Conservation (phyloP, 2,888 invertebrate genomes). For the Horisme vitalbata region DNA sequence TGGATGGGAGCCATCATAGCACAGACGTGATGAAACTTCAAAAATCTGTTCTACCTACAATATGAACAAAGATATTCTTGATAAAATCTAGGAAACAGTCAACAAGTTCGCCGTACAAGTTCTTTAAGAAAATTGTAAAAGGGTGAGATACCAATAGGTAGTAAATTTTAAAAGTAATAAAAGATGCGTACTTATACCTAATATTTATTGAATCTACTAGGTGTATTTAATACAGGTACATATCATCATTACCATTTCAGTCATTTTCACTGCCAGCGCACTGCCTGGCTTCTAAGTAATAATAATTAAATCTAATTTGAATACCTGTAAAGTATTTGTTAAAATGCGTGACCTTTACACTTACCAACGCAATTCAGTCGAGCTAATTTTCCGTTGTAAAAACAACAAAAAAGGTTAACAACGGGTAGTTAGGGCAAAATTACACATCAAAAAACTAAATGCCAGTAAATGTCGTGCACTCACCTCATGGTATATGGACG, state of each 20-base stretch:
- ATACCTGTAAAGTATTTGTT: conserved; percentile 14
- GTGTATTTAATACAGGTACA: too few relatives aligned
- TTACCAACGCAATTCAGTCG: conserved; percentile 29
- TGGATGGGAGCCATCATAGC: conserved; percentile 36
- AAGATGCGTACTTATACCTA: too few relatives aligned
- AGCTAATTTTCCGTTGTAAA: conserved; percentile 23
- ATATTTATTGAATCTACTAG: too few relatives aligned
- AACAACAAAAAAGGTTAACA: conserved; percentile 33
- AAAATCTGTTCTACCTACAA: neutral
- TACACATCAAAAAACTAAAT: conserved; percentile 71
- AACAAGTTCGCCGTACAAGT: too few relatives aligned
- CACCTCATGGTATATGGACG: conserved; percentile 76
- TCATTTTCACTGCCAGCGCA: too few relatives aligned
- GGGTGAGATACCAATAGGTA: too few relatives aligned
- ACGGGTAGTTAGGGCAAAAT: conserved; percentile 51
- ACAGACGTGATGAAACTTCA: conserved; percentile 26
- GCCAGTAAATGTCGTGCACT: conserved; percentile 76
- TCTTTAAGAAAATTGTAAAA: too few relatives aligned
- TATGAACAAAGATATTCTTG: too few relatives aligned
- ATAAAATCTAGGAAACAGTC: neutral
- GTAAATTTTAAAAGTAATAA: too few relatives aligned
- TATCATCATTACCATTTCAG: too few relatives aligned
- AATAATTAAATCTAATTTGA: too few relatives aligned
- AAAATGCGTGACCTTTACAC: conserved; percentile 24
- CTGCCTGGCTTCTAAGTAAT: too few relatives aligned